Evolutionary conservation across 2,113 vertebrate genomes (phyloP), one percentile per base, ranked within the genome.

Genomic region (Oxygymnocypris stewartii): DNA sequence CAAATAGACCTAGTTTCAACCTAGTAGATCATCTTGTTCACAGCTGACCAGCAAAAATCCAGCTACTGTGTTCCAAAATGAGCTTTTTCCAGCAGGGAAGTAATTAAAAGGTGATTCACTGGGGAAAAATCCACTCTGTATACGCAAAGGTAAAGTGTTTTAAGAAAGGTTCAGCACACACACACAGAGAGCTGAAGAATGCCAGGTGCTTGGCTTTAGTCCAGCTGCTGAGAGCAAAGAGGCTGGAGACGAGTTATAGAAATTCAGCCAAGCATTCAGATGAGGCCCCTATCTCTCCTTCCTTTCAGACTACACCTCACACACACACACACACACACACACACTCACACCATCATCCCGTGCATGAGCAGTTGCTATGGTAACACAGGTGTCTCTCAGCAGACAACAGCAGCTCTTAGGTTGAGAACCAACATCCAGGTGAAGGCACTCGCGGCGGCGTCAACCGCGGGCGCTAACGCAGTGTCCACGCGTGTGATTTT

Each of bases 221-320:
- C 91, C 92, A 93, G 92, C 90, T 91, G 90, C 90, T 83, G 84
- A 73, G 76, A 74, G 82, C 81, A 84, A 65, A 88, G 79, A 87
- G 81, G 54, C 67, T 77, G 47, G 23, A 83, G 87, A 61, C n/a
- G 86, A 92, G 88, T 92, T 93, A 93, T 94, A 93, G 92, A 91
- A 91, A 92, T 92, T 92, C 93, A 94, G 90, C 74, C 85, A 87
- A 92, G 93, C 93, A 4, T 94, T 94, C 93, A 93, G 88, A 90
- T 92, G 91, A 63, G 76, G 91, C 90, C 90, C 92, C 89, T 89
- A 93, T 92, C 61, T 88, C 76, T 78, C 79, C 42, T 86, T 85
- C 65, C 76, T 71, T 83, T 89, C 61, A 77, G 78, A 49, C 49
- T 90, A 84, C 88, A 84, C 82, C 16, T 71, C 82, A 87, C 84